A percentile compares a stretch with the other conserved stretches of the same genome.
Evolutionary conservation across 2,888 invertebrate genomes (phyloP).

Genomic region (Scrobipalpa costella): DNA sequence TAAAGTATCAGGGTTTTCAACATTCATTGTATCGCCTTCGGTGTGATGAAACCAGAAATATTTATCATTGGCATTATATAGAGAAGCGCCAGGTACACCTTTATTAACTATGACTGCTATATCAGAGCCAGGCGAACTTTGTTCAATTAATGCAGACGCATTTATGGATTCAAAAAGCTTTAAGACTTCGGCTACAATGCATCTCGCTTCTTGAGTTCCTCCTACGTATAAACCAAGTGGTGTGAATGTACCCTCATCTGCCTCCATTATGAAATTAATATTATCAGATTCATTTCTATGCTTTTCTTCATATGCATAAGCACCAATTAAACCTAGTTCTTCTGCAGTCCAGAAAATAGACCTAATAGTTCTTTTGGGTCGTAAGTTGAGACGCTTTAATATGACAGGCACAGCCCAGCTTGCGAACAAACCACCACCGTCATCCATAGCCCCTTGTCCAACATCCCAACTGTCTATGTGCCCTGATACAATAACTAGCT

Average conservation of each 20-base stretch:
- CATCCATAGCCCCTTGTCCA: constrained; percentile 93
- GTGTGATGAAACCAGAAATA: constrained; percentile 90
- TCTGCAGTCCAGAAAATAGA: constrained; percentile 91
- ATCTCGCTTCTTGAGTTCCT: constrained; percentile 82
- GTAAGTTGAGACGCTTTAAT: constrained; percentile 83
- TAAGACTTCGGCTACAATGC: constrained; percentile 85
- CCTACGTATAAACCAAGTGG: constrained; percentile 85
- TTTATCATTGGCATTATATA: constrained; percentile 84
- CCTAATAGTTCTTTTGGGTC: constrained; percentile 86
- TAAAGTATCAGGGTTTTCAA: constrained; percentile 84
- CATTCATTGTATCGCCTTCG: constrained; percentile 89
- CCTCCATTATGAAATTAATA: constrained; percentile 90
- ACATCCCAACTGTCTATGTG: constrained; percentile 95
- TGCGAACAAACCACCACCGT: constrained; percentile 90
- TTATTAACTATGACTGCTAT: constrained; percentile 82
- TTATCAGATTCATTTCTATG: constrained; percentile 82
- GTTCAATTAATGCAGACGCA: constrained; percentile 80
- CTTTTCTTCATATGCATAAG: constrained; percentile 81
- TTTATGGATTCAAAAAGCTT: constrained; percentile 85
- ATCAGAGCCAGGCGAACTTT: constrained; percentile 85
- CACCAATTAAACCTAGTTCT: constrained; percentile 87
- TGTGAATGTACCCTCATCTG: constrained; percentile 90
- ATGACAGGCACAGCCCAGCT: constrained; percentile 88
- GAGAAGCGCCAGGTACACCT: constrained; percentile 87
- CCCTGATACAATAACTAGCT: constrained; percentile 88